Evolutionary conservation across 2,888 invertebrate species (phyloP).

Genomic region (Drosophila longiperda): DNA sequence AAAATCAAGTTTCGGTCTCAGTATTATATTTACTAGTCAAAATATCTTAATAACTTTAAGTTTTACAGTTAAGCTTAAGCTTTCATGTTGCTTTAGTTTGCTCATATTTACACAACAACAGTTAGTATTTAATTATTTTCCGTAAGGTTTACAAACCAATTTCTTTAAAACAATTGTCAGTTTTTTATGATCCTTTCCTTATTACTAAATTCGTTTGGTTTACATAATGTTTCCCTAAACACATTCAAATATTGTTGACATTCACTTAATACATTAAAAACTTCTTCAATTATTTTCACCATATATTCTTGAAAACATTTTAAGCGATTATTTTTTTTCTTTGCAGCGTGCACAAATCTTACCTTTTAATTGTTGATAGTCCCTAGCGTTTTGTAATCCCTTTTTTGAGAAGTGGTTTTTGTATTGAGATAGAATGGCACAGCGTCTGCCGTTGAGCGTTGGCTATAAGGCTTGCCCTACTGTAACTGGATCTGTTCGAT

Average conservation of each 20-base stretch:
- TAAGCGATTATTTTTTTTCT: background rate
- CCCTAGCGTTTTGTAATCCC: conserved; percentile 62
- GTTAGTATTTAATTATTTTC: background rate
- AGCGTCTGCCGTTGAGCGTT: conserved; percentile 35
- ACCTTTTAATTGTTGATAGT: conserved; percentile 58
- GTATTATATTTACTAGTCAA: background rate
- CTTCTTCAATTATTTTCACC: background rate
- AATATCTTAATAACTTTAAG: background rate
- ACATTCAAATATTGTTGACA: background rate
- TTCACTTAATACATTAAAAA: background rate
- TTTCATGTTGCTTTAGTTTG: background rate
- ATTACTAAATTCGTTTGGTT: background rate
- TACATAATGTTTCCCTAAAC: background rate
- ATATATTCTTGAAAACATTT: background rate
- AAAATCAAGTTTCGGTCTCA: background rate
- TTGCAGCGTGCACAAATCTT: conserved; percentile 21
- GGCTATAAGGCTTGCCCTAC: conserved; percentile 25
- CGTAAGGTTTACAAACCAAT: background rate
- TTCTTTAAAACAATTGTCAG: background rate
- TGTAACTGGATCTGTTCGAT: conserved; percentile 43
- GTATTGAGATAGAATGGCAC: conserved; percentile 38
- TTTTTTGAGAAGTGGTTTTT: conserved; percentile 45
- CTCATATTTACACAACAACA: background rate
- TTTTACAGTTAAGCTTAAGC: background rate
- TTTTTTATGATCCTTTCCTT: background rate